phyloP scores from a whole-genome alignment of 2,797 vertebrate species.

The Staurois parvus region DNA sequence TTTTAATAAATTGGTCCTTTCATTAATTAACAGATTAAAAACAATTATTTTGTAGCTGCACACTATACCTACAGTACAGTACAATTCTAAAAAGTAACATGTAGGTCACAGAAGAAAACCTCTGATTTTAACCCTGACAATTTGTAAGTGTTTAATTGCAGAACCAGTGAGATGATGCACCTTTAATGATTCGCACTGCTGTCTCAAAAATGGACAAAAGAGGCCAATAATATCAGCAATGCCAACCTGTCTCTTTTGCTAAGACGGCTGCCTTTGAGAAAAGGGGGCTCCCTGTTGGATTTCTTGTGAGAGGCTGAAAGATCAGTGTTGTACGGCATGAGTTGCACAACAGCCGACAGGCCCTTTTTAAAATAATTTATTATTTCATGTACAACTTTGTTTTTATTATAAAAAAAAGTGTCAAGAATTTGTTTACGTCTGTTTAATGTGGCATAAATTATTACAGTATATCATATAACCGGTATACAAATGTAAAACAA shows the following conservation, averaged over 20 bases:
- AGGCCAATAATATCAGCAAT: background rate
- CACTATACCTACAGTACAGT: background rate
- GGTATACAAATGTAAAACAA: background rate
- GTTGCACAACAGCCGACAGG: too few relatives aligned
- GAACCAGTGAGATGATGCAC: too few relatives aligned
- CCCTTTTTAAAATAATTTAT: too few relatives aligned
- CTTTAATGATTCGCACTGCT: too few relatives aligned
- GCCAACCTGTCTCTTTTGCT: background rate
- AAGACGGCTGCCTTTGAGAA: background rate
- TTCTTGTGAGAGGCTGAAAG: background rate
- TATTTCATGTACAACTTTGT: background rate
- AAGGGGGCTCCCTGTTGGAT: too few relatives aligned
- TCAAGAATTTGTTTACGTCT: too few relatives aligned
- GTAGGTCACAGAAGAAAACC: too few relatives aligned
- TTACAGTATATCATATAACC: background rate
- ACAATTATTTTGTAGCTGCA: background rate
- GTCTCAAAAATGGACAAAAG: too few relatives aligned
- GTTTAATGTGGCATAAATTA: background rate
- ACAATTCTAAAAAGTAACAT: background rate
- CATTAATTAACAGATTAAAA: too few relatives aligned
- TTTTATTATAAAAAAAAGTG: background rate
- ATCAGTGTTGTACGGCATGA: too few relatives aligned
- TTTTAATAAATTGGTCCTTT: background rate
- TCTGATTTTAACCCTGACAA: too few relatives aligned
- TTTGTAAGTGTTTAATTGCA: too few relatives aligned